phyloP scores from a whole-genome alignment of 2,797 vertebrate genomes.

The Manis crassicaudata region DNA sequence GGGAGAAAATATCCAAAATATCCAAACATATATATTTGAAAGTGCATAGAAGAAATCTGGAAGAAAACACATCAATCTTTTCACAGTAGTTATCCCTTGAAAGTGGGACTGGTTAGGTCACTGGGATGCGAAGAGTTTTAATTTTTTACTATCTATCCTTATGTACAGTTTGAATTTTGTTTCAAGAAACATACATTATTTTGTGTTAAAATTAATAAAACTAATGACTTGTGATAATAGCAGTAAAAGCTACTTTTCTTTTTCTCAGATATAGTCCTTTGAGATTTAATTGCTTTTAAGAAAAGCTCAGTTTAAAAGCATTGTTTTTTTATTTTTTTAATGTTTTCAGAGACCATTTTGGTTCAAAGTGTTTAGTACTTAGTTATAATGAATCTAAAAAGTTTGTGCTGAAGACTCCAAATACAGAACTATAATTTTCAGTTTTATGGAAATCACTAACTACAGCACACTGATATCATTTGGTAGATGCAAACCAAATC shows the following conservation, averaged over 20 bases:
- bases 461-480: not conserved
- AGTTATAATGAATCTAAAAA: not conserved
- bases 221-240: not conserved
- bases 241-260: not conserved
- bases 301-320: slow-evolving; percentile 5
- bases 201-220: not conserved
- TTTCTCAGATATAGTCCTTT: not conserved
- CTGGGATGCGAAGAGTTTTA: not conserved
- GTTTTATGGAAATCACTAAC: slow-evolving; percentile 14
- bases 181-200: not conserved
- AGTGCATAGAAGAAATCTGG: not conserved
- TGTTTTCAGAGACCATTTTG: not conserved
- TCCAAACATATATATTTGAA: not conserved
- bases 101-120: not conserved
- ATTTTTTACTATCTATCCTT: not conserved
- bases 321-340: not conserved
- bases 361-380: not conserved
- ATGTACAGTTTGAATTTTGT: not conserved
- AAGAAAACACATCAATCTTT: not conserved
- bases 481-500: not conserved
- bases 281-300: not conserved
- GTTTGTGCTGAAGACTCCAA: not conserved
- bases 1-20: not conserved
- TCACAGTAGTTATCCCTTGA: not conserved
- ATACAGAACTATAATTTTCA: not conserved